phyloP scores from a whole-genome alignment of 2,797 vertebrate species.

The Sebastes variabilis region DNA sequence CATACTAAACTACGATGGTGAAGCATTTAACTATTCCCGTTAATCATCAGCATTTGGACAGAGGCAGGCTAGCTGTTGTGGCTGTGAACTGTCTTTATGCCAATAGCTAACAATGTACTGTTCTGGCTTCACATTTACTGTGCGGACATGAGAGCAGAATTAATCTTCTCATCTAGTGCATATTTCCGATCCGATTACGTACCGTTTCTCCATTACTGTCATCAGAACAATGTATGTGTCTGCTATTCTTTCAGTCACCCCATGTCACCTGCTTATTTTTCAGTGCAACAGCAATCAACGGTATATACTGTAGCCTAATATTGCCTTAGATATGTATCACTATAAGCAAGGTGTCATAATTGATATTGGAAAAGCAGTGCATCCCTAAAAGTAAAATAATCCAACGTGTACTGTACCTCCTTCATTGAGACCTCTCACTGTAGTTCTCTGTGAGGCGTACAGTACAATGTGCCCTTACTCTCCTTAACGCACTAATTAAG shows the following conservation, averaged over 20 bases:
- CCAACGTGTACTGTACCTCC: not conserved
- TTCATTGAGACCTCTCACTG: not conserved
- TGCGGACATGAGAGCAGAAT: rapidly evolving
- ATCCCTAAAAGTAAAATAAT: not conserved
- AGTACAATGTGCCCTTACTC: not conserved
- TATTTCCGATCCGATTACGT: too few species aligned
- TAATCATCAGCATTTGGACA: too few species aligned
- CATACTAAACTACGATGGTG: not conserved
- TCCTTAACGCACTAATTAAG: conserved; percentile 1
- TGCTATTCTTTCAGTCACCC: too few species aligned
- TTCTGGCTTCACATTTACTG: too few species aligned
- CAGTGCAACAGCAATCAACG: not conserved
- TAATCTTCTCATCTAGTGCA: too few species aligned
- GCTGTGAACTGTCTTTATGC: too few species aligned
- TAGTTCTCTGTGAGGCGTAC: not conserved
- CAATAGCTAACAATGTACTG: too few species aligned
- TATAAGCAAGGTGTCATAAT: not conserved
- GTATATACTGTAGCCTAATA: not conserved
- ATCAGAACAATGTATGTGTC: too few species aligned
- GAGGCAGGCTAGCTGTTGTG: too few species aligned
- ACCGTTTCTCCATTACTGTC: too few species aligned
- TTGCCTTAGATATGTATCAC: not conserved
- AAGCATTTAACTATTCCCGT: too few species aligned
- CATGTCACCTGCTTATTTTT: too few species aligned
- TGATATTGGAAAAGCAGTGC: not conserved